These are phyloP conservation scores for Hippocampus guttulatus DNA, from an alignment of 2,113 vertebrate genomes.

Conservation along the genomic window DNA sequence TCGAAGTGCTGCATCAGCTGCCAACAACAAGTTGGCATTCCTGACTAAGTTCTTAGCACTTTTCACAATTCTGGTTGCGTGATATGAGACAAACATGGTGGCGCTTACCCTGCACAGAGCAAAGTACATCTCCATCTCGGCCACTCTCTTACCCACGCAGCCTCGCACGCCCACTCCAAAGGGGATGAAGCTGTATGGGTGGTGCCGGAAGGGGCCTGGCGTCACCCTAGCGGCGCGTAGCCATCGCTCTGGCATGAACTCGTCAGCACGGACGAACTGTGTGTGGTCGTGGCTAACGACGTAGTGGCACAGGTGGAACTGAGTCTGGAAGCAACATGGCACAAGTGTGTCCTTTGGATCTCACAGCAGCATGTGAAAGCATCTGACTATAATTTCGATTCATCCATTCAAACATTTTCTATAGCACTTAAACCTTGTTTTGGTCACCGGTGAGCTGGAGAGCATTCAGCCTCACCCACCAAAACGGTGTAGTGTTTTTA, in stretches of 20 bases:
- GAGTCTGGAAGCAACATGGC: constrained; percentile 33
- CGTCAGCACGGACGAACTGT: constrained; percentile 51
- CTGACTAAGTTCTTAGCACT: neutral
- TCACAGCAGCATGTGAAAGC: neutral
- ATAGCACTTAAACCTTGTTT: too few relatives aligned
- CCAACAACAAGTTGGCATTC: neutral
- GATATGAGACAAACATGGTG: neutral
- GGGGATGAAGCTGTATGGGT: constrained; percentile 77
- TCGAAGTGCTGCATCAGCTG: constrained; percentile 71
- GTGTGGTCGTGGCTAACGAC: constrained; percentile 53
- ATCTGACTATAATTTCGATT: neutral
- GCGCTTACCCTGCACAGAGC: constrained; percentile 67
- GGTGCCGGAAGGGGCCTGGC: constrained; percentile 49
- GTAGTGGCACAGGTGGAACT: constrained; percentile 78
- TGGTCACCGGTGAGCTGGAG: too few relatives aligned
- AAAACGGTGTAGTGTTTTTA: too few relatives aligned
- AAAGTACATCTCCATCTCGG: constrained; percentile 79
- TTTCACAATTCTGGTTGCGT: neutral
- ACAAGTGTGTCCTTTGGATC: neutral
- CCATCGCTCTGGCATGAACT: constrained; percentile 74
- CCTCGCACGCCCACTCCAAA: constrained; percentile 74
- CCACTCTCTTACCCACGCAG: constrained; percentile 76
- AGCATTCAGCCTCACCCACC: too few relatives aligned
- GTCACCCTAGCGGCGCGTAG: constrained; percentile 18
- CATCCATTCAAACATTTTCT: neutral